Base-by-base conservation (phyloP, 2,113 vertebrate species). In the Podocnemis expansa region DNA sequence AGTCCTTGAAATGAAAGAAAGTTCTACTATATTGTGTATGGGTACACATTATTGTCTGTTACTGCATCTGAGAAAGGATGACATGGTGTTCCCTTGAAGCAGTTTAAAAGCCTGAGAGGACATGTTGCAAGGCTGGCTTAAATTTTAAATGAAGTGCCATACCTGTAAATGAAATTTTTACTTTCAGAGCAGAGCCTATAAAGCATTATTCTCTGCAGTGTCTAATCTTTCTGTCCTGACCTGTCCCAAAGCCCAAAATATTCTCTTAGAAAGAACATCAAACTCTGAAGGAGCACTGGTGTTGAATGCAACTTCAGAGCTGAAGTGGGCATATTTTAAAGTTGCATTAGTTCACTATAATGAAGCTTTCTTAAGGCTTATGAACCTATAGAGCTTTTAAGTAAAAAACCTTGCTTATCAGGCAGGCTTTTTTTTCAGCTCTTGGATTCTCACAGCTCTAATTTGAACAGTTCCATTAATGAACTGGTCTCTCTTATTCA, bases 381-480 rank as follows among this genome's bases (percentile, higher is more conserved):
- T 51, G 63, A 79, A 63, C 73, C 82, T 90, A 47, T 80, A 86
- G 84, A 91, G 80, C n/a, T 92, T 89, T 85, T 94, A 91, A 96
- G 54, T 49, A 79, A 82, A 87, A n/a, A 92, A 10, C 76, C 49
- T 93, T 41, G 38, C 93, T 91, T 83, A 79, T 96, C 86, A 87
- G 75, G 45, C 89, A 80, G 29, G 82, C 67, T 41, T 80, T 90
- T 81, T n/a, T 47, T 75, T 94, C 47, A 82, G 80, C 80, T 3
- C 0, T 2, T 21, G 63, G 73, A 89, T 25, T 87, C 94, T 91
- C 67, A 80, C 86, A 14, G 75, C 54, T 87, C 60, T 91, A 92
- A 91, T 96, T 95, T 91, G 85, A 89, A 94, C 52, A 88, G 91
- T 93, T 88, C 82, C 89, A 70, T 93, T 95, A 96, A 96, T 96